Base-by-base conservation (phyloP, 2,797 vertebrate genomes). In the Poliocrania exsul region DNA sequence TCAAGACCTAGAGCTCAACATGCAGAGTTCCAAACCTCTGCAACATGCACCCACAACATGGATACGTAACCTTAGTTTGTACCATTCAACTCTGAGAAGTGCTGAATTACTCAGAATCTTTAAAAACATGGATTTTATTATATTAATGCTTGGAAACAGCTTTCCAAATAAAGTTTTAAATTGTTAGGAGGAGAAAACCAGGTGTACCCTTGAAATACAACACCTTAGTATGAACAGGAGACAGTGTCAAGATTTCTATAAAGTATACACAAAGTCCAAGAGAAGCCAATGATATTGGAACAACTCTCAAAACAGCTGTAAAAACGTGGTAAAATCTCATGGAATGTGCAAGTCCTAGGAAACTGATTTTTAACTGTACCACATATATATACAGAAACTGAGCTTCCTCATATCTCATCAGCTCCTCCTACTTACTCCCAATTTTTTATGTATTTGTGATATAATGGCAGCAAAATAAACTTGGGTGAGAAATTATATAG, bases 271-370 rank as follows among this genome's bases (percentile, higher is more conserved):
- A 2, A 90, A 75, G 47, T 75, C 66, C 72, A 74, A 90, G 44
- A 93, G 73, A 92, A 92, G 62, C 40, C 70, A 93, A 44, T 51
- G 69, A 47, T 47, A 89, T 4, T 74, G 87, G 87, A 77, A 80
- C 42, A 83, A 73, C 35, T 95, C 60, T 84, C 56, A 58, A 54
- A 78, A 77, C 17, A 83, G 38, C 7, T 95, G 81, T 81, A 77
- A 86, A 81, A 81, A 88, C 1, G 2, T 42, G 58, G 77, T 42
- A 80, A 88, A 86, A 61, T 28, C 72, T 82, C 79, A 80, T 70
- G 87, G 85, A 92, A 81, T 80, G 93, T 88, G 66, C 40, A 91
- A 86, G 46, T 74, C 60, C 58, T 88, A 82, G 49, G 86, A 87
- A 93, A 92, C 3, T 38, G 49, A 31, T 47, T 92, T 90, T 64